Evolutionary conservation across 2,797 vertebrate species (phyloP).

Genomic region (Schizothorax lantsangensis): DNA sequence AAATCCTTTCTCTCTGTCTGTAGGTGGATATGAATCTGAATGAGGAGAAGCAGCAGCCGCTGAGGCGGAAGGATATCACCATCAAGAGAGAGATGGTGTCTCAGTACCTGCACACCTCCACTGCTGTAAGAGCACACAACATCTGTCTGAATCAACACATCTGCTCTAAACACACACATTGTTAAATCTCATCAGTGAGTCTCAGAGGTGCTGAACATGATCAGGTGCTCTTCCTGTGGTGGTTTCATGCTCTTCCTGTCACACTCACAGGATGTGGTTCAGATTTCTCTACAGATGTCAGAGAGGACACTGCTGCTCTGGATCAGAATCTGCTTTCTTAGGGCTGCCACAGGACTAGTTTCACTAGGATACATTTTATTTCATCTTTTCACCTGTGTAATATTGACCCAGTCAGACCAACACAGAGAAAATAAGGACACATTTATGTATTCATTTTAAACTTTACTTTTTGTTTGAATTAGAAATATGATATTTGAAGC

Average conservation of each 20-base stretch:
- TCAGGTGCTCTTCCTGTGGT: conserved; percentile 9
- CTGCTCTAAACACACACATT: background rate
- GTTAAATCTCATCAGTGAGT: background rate
- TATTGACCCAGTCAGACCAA: background rate
- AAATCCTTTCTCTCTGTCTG: background rate
- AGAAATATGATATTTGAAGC: background rate
- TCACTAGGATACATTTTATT: background rate
- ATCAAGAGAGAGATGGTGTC: conserved; percentile 96
- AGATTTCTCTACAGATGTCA: background rate
- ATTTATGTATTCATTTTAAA: background rate
- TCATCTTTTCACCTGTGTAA: background rate
- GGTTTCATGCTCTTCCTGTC: conserved; percentile 30
- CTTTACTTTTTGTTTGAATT: background rate
- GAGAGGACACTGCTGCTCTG: background rate
- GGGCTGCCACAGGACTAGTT: background rate
- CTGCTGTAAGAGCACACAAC: conserved; percentile 80
- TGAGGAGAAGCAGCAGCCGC: conserved; percentile 88
- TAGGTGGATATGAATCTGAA: conserved; percentile 93
- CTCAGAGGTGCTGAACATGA: background rate
- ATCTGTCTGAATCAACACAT: background rate
- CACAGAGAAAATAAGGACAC: background rate
- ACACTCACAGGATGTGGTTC: background rate
- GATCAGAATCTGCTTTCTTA: background rate
- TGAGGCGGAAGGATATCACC: conserved; percentile 86
- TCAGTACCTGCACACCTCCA: conserved; percentile 90